These are phyloP conservation scores for Clytia hemisphaerica DNA, from an alignment of 30 jellyfish, hydroid and myxozoan genomes.

Conservation along the genomic window DNA sequence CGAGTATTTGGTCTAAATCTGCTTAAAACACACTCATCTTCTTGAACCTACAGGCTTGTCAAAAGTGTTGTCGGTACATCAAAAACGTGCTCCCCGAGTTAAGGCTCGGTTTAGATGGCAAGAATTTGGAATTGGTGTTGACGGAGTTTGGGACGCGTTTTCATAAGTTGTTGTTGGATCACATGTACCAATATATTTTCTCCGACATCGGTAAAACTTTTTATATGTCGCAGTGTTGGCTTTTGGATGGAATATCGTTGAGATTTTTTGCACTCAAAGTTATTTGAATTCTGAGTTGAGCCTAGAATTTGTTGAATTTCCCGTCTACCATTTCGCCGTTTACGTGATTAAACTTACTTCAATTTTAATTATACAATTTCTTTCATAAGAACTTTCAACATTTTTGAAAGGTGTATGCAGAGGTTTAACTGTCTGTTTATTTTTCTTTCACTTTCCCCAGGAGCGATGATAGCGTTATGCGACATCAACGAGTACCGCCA, in stretches of 20 bases:
- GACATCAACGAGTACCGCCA: constrained; percentile 95
- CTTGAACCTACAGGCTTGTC: constrained; percentile 83
- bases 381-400: too few relatives aligned
- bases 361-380: too few relatives aligned
- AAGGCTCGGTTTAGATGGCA: constrained; percentile 75
- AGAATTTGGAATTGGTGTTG: constrained; percentile 83
- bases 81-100: constrained; percentile 46
- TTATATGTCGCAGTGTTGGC: background rate
- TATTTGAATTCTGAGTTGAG: too few relatives aligned
- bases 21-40: too few relatives aligned
- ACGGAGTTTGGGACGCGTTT: constrained; percentile 94
- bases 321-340: too few relatives aligned
- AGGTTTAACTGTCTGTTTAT: too few relatives aligned
- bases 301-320: too few relatives aligned
- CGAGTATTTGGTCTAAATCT: too few relatives aligned
- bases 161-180: constrained; percentile 76
- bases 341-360: too few relatives aligned
- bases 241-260: too few relatives aligned
- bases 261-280: too few relatives aligned
- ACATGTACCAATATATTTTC: constrained; percentile 61
- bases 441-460: constrained; percentile 35
- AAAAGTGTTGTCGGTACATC: constrained; percentile 61
- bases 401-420: too few relatives aligned
- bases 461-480: constrained; percentile 95
- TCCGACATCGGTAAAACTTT: constrained; percentile 77